A percentile compares a stretch with the other conserved stretches of the same genome.
Conservation (phyloP, 2,888 invertebrate species). For the Lochmaea crataegi region DNA sequence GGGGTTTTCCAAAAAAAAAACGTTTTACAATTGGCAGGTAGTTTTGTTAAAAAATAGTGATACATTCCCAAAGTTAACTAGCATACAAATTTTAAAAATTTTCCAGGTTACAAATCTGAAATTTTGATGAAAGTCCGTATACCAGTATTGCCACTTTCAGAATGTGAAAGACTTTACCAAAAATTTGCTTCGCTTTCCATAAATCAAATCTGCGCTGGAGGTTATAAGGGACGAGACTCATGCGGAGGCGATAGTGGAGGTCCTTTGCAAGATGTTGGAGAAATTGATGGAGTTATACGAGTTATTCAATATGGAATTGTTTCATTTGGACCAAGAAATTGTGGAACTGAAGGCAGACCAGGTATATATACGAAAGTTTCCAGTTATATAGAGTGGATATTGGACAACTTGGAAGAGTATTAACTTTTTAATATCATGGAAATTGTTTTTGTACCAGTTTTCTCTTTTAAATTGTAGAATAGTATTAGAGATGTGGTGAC, state of each 20-base stretch:
- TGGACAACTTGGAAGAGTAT: slow-evolving; percentile 60
- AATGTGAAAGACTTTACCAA: slow-evolving; percentile 56
- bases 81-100: neutral
- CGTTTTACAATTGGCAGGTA: too few species aligned
- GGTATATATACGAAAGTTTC: slow-evolving; percentile 75
- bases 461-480: neutral
- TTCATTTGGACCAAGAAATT: slow-evolving; percentile 63
- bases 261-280: slow-evolving; percentile 67
- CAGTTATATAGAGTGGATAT: slow-evolving; percentile 73
- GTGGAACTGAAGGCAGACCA: slow-evolving; percentile 69
- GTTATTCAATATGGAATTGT: slow-evolving; percentile 69
- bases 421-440: neutral
- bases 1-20: too few species aligned
- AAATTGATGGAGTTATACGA: slow-evolving; percentile 60
- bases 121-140: slow-evolving; percentile 64
- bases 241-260: slow-evolving; percentile 78
- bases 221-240: slow-evolving; percentile 71
- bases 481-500: too few species aligned
- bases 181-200: slow-evolving; percentile 50
- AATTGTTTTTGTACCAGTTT: neutral
- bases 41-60: too few species aligned
- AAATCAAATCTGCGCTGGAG: slow-evolving; percentile 74
- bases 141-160: slow-evolving; percentile 59
- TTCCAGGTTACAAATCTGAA: slow-evolving; percentile 56
- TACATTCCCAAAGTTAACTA: neutral